Conservation (phyloP, 2,888 invertebrate species). For the Eupithecia subumbrata region DNA sequence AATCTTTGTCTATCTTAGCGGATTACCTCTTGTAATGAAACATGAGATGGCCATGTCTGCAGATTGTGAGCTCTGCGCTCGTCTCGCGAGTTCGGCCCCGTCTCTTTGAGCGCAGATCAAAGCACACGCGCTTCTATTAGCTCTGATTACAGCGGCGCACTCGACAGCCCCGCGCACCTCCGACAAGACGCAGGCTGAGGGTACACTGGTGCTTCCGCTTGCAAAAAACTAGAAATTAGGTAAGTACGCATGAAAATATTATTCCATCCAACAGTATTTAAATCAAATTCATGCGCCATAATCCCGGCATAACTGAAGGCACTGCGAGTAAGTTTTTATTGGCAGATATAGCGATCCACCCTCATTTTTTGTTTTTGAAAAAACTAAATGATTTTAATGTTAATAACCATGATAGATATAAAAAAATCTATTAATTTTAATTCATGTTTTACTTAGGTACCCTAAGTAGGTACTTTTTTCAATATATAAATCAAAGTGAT, state of each 20-base stretch:
- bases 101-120: constrained; percentile 82
- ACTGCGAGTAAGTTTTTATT: no score
- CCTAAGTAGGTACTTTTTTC: not conserved
- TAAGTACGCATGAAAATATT: not conserved
- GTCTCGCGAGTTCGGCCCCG: constrained; percentile 67
- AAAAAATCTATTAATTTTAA: no score
- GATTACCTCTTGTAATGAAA: not conserved
- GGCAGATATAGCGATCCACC: no score
- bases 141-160: constrained; percentile 77
- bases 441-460: not conserved
- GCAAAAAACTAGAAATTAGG: not conserved
- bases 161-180: constrained; percentile 47
- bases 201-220: constrained; percentile 16
- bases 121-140: constrained; percentile 83
- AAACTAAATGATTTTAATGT: no score
- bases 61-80: constrained; percentile 41
- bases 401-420: no score
- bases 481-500: not conserved
- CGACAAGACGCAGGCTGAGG: constrained; percentile 9
- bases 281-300: no score
- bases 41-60: constrained; percentile 47
- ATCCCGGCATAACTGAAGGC: no score
- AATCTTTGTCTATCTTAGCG: not conserved
- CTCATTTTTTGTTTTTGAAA: no score
- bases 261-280: not conserved